Percentiles rank a stretch among this genome's conserved stretches.
These are phyloP conservation scores for Drosophila pectinifera DNA, from an alignment of 1,140 invertebrate species.

Conservation along the genomic window DNA sequence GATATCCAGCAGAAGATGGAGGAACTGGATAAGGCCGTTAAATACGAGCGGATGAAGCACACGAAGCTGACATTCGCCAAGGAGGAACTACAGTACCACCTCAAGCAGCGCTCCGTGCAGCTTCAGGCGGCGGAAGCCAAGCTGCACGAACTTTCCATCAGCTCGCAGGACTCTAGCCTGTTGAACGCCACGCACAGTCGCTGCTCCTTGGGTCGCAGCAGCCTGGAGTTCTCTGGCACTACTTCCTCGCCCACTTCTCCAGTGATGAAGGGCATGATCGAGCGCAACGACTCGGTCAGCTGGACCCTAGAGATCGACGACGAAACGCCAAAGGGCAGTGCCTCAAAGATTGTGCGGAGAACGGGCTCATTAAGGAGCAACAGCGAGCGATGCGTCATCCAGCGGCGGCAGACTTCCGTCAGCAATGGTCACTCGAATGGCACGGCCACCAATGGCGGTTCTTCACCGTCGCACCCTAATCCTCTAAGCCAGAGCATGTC, in stretches of 20 bases:
- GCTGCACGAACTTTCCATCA: slow-evolving; percentile 57
- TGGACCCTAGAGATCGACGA: slow-evolving; percentile 92
- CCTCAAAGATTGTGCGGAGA: slow-evolving; percentile 87
- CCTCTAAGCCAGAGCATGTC: slow-evolving; percentile 86
- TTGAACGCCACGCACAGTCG: slow-evolving; percentile 16
- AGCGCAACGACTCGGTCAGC: slow-evolving; percentile 93
- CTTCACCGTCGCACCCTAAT: slow-evolving; percentile 67
- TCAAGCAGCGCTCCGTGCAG: slow-evolving; percentile 89
- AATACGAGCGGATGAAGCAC: slow-evolving; percentile 91
- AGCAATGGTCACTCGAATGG: slow-evolving; percentile 64
- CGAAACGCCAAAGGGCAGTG: slow-evolving; percentile 89
- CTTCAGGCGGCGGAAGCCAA: slow-evolving; percentile 66
- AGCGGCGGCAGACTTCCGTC: slow-evolving; percentile 83
- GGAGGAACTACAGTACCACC: slow-evolving; percentile 94
- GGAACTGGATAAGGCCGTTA: slow-evolving; percentile 89
- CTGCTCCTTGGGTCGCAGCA: slow-evolving; percentile 35
- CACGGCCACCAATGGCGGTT: slow-evolving; percentile 37
- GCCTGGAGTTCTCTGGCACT: slow-evolving; percentile 17
- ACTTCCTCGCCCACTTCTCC: slow-evolving; percentile 87
- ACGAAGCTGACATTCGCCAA: slow-evolving; percentile 92
- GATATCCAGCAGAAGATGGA: slow-evolving; percentile 88
- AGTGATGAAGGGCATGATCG: slow-evolving; percentile 91
- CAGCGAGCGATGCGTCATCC: slow-evolving; percentile 75
- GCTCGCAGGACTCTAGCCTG: slow-evolving; percentile 37
- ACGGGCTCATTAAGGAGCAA: slow-evolving; percentile 86